phyloP scores from a whole-genome alignment of 2,797 vertebrate genomes.

The Coreius guichenoti region DNA sequence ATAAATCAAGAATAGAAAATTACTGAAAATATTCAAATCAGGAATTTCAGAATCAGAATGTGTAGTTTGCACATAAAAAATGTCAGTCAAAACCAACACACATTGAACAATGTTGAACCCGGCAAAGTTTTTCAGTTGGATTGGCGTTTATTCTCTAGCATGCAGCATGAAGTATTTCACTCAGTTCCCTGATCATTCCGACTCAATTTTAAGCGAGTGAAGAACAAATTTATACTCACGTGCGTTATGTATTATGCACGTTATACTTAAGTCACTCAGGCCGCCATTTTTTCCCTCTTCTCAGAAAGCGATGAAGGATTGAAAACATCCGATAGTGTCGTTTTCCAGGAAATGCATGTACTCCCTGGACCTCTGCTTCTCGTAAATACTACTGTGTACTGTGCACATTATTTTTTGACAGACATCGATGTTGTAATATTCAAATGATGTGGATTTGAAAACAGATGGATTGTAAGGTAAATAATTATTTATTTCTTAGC shows the following conservation, averaged over 20 bases:
- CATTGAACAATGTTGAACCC: not conserved
- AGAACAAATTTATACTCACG: not conserved
- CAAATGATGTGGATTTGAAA: too few relatives aligned
- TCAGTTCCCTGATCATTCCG: not conserved
- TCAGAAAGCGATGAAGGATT: too few relatives aligned
- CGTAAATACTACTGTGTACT: too few relatives aligned
- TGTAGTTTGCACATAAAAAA: not conserved
- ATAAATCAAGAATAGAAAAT: not conserved
- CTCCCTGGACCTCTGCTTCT: too few relatives aligned
- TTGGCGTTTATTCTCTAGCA: not conserved
- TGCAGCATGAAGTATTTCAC: not conserved
- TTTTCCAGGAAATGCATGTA: too few relatives aligned
- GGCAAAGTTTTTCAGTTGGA: not conserved
- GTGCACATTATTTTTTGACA: too few relatives aligned
- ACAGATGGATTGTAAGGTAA: too few relatives aligned
- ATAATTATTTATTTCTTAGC: too few relatives aligned
- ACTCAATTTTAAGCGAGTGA: not conserved
- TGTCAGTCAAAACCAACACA: not conserved
- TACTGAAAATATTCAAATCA: not conserved
- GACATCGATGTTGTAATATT: too few relatives aligned
- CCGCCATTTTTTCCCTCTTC: too few relatives aligned
- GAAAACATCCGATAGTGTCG: too few relatives aligned
- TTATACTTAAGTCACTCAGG: not conserved
- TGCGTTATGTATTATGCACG: not conserved
- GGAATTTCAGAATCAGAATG: not conserved